Base-by-base conservation (phyloP, 2,797 vertebrate species). In the Nannoperca australis region DNA sequence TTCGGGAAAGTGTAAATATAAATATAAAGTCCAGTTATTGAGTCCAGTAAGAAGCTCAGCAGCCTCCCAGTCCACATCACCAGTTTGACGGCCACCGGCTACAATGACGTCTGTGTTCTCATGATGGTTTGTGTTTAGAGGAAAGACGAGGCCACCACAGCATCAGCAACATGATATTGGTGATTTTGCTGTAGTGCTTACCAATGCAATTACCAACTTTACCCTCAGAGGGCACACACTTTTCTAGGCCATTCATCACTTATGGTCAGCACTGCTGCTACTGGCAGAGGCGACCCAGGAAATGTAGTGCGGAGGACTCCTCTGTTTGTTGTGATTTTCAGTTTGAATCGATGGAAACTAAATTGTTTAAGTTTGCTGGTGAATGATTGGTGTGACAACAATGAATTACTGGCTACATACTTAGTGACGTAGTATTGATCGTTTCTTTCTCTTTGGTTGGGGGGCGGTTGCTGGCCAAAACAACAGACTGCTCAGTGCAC, bases 221-320 rank as follows among this genome's bases (percentile, higher is more conserved):
- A 70, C 49, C 36, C 53, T 79, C 24, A 11, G 54, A 15, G 20
- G 14, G 14, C 38, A 42, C 56, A 71, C n/a, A 14, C 36, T 62
- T 49, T 58, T 44, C 14, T 2, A 22, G 44, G 53, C 5, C 55
- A 77, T 74, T 79, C 34, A 73, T 85, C 84, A 73, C 60, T 20
- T 47, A 32, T 7, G 53, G 27, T 70, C 73, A 54, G 60, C 12
- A 44, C 44, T 69, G 69, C 70, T 51, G 40, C 36, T 58, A 6
- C 66, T 54, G 36, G 54, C 47, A 32, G 49, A 60, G n/a, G 24
- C 34, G 15, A 40, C 42, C 2, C 13, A 18, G 22, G 49, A 38
- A 53, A 64, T 47, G 18, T 20, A 4, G 9, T 38, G 3, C 30
- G 32, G 40, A 9, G 32, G 5, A 38, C 22, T 49, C 5, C 10